Evolutionary conservation across 1,140 invertebrate genomes (phyloP), one percentile per base, ranked within the genome.

Genomic region (Schlechtendalia chinensis): DNA sequence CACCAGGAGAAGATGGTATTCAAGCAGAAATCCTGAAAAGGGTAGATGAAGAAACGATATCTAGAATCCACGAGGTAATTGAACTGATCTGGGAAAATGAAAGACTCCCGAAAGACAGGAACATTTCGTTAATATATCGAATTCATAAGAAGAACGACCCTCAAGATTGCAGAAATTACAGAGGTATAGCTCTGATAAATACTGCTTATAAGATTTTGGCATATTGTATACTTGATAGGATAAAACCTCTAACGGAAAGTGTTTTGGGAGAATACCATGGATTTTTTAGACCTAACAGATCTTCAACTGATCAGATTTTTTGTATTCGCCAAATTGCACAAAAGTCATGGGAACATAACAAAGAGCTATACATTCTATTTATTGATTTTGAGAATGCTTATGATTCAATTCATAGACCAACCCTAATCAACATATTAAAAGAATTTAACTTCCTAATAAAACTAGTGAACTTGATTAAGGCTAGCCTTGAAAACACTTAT

Each of bases 131-230:
- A 27, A 82, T 83, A 14, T 59, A 53, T 19, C 82, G 83, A 47
- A 81, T 84, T 27, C 74, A 82, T 58, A 84, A 84, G 61, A 84
- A 84, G 81, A 82, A 83, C 22, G 83, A 84, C 56, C 81, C 80
- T 47, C 32, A 71, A 22, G 59, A 82, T 32, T 82, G 82, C 47
- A 54, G 50, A 12, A 84, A 84, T 63, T 84, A 84, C 54, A 81
- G 84, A 80, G 83, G 83, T n/a, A 83, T 67, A 82, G n/a, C n/a
- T n/a, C n/a, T 53, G 79, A 81, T 61, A 79, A 65, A 32, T 72
- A 24, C 39, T 5, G 39, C 22, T 11, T 29, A 45, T 50, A 65
- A 53, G 67, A 50, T 53, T 71, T n/a, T 47, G n/a, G 22, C 67
- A 53, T 53, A 71, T 16, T 71, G 19, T 22, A 61, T 82, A 47